Evolutionary conservation across 2,113 vertebrate species (phyloP), one percentile per base, ranked within the genome.

Genomic region (Tyrannus savana): DNA sequence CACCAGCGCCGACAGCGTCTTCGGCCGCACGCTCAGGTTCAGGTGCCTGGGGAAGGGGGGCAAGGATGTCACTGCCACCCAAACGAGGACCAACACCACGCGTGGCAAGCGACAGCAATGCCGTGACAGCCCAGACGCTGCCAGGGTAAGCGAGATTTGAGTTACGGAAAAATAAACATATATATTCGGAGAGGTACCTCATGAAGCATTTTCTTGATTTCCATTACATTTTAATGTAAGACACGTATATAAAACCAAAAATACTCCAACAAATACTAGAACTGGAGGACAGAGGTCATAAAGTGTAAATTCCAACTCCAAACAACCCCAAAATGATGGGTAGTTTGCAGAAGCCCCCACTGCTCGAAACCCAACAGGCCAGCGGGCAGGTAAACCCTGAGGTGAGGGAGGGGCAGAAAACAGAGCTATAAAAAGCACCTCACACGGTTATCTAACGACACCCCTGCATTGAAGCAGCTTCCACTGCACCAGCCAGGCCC

Each of bases 1-100:
- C 92, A 99, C 99, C 96, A 99, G 84, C 1, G 99, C 97, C 1
- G 99, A 98, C 71, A 99, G 97, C 41, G 98, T 98, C 94, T 98
- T 99, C 14, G 99, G 99, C 75, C 99, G 98, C 87, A 99, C 99
- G 3, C 98, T 99, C 92, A 99, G 91, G 93, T 99, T 99, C 97
- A 99, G 96, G 95, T 99, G 99, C 99, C 99, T 99, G 96, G 16
- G 25, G 27, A 2, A 24, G 24, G 67, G 10, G 39, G 33, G 44
- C 46, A 39, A 27, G 0, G 39, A 42, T 14, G 71, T 92, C 9
- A 94, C 19, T 15, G 18, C 25, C 41, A 63, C 19, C 30, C 50
- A 4, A 1, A 3, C 56, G 6, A 11, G 19, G 1, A 4, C 14
- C 23, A 1, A 9, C 19, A 19, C 37, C n/a, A 24, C 56, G 14